Evolutionary conservation across 1,140 invertebrate species (phyloP), one percentile per base, ranked within the genome.

Genomic region (Gryon sp.): DNA sequence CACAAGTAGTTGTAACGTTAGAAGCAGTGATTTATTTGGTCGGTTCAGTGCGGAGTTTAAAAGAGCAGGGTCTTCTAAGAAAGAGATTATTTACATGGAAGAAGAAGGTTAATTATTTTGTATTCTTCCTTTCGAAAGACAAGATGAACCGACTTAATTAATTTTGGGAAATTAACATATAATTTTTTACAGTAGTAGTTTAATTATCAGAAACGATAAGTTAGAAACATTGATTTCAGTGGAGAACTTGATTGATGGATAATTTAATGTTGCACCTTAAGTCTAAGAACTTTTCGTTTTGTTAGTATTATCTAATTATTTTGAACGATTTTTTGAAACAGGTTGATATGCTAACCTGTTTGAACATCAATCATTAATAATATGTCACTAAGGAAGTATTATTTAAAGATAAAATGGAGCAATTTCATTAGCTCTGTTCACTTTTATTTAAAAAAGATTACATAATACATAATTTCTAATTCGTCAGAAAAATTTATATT

Each of bases 311-410:
- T n/a, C n/a, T n/a, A n/a, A n/a, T n/a, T n/a, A n/a, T n/a, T n/a
- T n/a, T n/a, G n/a, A n/a, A n/a, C n/a, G n/a, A n/a, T n/a, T n/a
- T n/a, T n/a, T n/a, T n/a, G n/a, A n/a, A n/a, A n/a, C n/a, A n/a
- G n/a, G n/a, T n/a, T n/a, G n/a, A n/a, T n/a, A n/a, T n/a, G n/a
- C n/a, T n/a, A n/a, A n/a, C n/a, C n/a, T n/a, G n/a, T n/a, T n/a
- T n/a, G n/a, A n/a, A n/a, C n/a, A n/a, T n/a, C n/a, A n/a, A 46
- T 60, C 55, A 46, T 46, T 60, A 59, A 43, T 59, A 24, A 59
- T n/a, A 11, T n/a, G 32, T 45, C 11, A 26, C 38, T 45, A 59
- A 45, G 34, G 22, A 15, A 8, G 26, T 11, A 43, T 52, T 20
- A 28, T 15, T 1, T 18, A 8, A 16, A 55, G 24, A 55, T 55